A percentile compares a stretch with the other conserved stretches of the same genome.
phyloP scores from a whole-genome alignment of 2,113 vertebrate species.

The Marmota flaviventris region DNA sequence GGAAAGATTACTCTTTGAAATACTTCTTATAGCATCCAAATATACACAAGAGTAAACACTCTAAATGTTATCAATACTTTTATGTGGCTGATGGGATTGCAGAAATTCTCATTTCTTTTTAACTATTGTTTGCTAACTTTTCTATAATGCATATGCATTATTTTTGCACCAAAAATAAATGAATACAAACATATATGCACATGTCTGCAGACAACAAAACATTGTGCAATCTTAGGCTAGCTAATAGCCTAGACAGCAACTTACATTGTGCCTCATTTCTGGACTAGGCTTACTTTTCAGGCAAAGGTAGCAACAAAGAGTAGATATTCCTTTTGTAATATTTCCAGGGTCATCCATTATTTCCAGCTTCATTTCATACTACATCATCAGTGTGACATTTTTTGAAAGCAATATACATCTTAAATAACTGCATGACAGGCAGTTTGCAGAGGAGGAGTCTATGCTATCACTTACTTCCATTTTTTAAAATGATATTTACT shows the following conservation, averaged over 20 bases:
- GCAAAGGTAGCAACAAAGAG: not conserved
- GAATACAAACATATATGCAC: not conserved
- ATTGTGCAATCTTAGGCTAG: not conserved
- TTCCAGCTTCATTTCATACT: conserved; percentile 26
- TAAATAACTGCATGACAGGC: conserved; percentile 27
- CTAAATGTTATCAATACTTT: not conserved
- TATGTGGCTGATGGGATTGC: not conserved
- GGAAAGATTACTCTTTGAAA: not conserved
- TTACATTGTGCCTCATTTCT: conserved; percentile 7
- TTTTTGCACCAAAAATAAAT: not conserved
- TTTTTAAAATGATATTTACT: conserved; percentile 16
- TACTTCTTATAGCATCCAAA: not conserved
- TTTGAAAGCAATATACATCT: conserved; percentile 2
- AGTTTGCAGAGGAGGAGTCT: not conserved
- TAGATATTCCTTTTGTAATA: not conserved
- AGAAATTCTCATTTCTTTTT: not conserved
- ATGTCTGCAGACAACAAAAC: not conserved
- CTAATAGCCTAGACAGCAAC: not conserved
- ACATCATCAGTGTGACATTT: conserved; percentile 25
- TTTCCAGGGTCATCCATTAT: not conserved
- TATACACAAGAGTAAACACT: not conserved
- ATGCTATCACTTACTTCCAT: conserved; percentile 8
- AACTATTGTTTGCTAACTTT: conserved; percentile 7
- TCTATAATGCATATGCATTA: not conserved
- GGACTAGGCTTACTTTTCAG: not conserved